Base-by-base conservation (phyloP, 2,113 vertebrate species). In the Sinosuthora webbiana region DNA sequence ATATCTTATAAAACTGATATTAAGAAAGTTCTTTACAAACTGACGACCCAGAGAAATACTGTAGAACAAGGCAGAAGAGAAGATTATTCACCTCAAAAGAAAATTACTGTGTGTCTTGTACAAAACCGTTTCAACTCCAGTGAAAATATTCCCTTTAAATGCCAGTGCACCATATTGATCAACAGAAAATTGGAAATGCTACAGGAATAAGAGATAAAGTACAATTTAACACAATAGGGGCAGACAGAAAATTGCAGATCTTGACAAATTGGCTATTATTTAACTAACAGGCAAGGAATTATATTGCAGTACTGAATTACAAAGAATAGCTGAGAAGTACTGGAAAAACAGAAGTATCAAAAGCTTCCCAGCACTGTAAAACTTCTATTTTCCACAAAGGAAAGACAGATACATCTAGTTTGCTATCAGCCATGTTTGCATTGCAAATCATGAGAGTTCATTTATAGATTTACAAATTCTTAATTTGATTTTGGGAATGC, bases 161-260 rank as follows among this genome's bases (percentile, higher is more conserved):
- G 84, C 45, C 65, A 87, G 62, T 73, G 70, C 23, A 85, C 23
- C 8, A 4, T 69, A 87, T 69, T 62, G 87, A 92, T 95, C 53
- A 73, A 73, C 16, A 89, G 45, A 90, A 41, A 87, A 69, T 10
- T 90, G 84, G 62, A 95, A 91, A 91, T 10, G 7, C 30, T 71
- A 73, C 53, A 77, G 24, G 45, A 87, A 33, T 25, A 87, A 85
- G 44, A 81, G 68, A 33, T 2, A 3, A 94, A 91, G 67, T 50
- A 75, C 25, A 79, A 71, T 79, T 96, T 91, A 89, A 57, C 59
- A 90, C 70, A 87, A 90, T 49, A 85, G 35, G 15, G 39, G 33
- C 28, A 93, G 94, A 73, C 49, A 82, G 89, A 45, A 96, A 94
- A 90, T 71, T 79, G 53, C 49, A 94, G 71, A 60, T 85, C 78